Evolutionary conservation across 1,140 invertebrate genomes (phyloP).

Genomic region (Drosophila simulans): DNA sequence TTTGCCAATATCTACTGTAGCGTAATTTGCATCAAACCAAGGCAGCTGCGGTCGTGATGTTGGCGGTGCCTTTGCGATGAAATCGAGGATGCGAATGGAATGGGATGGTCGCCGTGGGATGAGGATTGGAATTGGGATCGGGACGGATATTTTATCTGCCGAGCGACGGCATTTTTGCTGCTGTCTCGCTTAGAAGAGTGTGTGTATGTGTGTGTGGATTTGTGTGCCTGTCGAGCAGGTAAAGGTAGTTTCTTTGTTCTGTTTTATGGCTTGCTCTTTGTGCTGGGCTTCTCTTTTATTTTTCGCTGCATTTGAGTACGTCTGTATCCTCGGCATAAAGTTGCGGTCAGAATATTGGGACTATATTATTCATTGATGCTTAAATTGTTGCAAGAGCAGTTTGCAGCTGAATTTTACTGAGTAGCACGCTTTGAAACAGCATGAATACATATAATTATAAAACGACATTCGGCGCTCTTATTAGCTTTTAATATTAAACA

Average conservation of each 20-base stretch:
- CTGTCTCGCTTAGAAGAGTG: constrained; percentile 36
- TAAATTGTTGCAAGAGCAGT: neutral
- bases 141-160: constrained; percentile 51
- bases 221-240: constrained; percentile 32
- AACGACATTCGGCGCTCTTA: neutral
- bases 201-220: constrained; percentile 5
- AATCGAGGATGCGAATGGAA: constrained; percentile 28
- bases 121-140: constrained; percentile 33
- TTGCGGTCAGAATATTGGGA: constrained; percentile 5
- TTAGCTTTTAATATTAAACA: neutral
- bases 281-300: constrained; percentile 49
- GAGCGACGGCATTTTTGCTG: constrained; percentile 16
- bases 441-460: neutral
- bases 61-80: constrained; percentile 48
- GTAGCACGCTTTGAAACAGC: neutral
- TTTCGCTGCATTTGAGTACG: constrained; percentile 1
- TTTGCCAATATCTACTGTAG: constrained; percentile 25
- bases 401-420: neutral
- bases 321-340: constrained; percentile 18
- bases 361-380: neutral
- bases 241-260: constrained; percentile 64
- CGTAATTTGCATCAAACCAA: constrained; percentile 50
- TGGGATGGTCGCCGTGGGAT: constrained; percentile 12
- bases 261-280: constrained; percentile 62
- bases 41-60: constrained; percentile 27